Evolutionary conservation across 2,888 invertebrate species (phyloP).

Genomic region (Linyphia triangularis): DNA sequence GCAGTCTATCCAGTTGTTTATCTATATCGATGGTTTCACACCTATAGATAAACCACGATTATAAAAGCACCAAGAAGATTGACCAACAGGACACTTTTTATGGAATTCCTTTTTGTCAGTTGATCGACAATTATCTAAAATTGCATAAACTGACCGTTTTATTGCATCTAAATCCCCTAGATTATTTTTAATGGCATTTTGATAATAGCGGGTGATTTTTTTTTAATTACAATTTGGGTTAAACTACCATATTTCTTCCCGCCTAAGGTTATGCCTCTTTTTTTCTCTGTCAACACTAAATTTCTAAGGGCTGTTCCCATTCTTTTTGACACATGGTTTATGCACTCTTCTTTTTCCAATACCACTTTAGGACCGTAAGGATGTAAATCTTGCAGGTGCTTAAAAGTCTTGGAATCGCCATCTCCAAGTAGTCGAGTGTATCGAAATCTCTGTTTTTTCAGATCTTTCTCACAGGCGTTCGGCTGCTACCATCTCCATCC

Average conservation of each 20-base stretch:
- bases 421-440: slow-evolving; percentile 2
- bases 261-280: not conserved
- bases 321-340: slow-evolving; percentile 30
- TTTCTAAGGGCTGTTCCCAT: slow-evolving; percentile 9
- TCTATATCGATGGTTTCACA: not conserved
- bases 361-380: not conserved
- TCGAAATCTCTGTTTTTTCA: not conserved
- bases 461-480: not conserved
- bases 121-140: not conserved
- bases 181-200: not conserved
- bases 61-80: slow-evolving; percentile 16
- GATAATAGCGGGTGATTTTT: not conserved
- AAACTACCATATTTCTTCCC: not conserved
- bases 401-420: slow-evolving; percentile 22
- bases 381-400: not conserved
- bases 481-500: slow-evolving; percentile 21
- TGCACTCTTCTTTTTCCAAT: slow-evolving; percentile 9
- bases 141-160: not conserved
- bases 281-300: not conserved
- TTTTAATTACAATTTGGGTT: slow-evolving; percentile 1
- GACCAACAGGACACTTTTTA: not conserved
- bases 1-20: too few species aligned
- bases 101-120: not conserved
- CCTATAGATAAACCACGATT: not conserved
- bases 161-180: not conserved